Conservation (phyloP, 1,140 invertebrate species). For the Hyles vespertilio region DNA sequence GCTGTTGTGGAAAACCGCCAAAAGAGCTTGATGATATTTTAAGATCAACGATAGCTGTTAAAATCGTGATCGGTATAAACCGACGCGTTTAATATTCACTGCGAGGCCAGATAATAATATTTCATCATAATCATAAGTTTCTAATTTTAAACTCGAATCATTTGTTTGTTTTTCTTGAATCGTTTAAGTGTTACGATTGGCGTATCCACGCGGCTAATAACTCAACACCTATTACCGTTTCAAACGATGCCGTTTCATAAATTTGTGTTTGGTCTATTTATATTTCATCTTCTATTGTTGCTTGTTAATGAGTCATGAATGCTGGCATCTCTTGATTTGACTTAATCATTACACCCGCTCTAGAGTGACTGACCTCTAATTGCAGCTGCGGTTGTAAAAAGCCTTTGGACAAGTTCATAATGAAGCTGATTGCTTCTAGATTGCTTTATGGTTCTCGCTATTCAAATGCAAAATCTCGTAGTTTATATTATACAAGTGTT, state of each 20-base stretch:
- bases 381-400: conserved; percentile 13
- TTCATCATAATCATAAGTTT: conserved; percentile 9
- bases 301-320: conserved; percentile 11
- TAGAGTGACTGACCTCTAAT: conserved; percentile 19
- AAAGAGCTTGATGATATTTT: conserved; percentile 24
- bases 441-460: conserved; percentile 6
- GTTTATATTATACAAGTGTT: neutral
- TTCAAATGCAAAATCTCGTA: neutral
- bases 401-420: conserved; percentile 7
- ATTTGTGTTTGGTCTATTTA: conserved; percentile 4
- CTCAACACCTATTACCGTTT: neutral
- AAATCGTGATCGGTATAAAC: conserved; percentile 14
- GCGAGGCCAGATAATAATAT: conserved; percentile 8
- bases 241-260: conserved; percentile 6
- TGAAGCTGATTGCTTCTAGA: conserved; percentile 10
- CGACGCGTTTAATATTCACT: conserved; percentile 14
- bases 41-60: conserved; percentile 15
- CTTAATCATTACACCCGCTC: conserved; percentile 20
- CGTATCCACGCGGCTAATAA: neutral
- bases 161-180: conserved; percentile 3
- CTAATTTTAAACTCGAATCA: conserved; percentile 4
- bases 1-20: conserved; percentile 27
- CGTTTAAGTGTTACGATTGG: conserved; percentile 1
- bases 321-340: conserved; percentile 14
- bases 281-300: conserved; percentile 14